Evolutionary conservation across 2,113 vertebrate genomes (phyloP).

Genomic region (Poicephalus meyeri): DNA sequence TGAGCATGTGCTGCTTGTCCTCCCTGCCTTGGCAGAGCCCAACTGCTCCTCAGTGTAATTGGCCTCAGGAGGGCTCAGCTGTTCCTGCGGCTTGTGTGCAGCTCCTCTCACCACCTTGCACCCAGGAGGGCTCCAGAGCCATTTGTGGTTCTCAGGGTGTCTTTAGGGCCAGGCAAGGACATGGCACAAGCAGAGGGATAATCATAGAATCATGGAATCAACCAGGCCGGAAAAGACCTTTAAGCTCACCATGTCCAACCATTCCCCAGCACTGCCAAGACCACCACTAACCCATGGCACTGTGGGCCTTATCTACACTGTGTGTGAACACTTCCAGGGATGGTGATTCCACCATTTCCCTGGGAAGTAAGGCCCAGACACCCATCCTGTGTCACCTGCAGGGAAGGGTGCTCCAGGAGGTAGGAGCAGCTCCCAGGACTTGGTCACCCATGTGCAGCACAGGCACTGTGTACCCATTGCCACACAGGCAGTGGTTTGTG

Average conservation of each 20-base stretch:
- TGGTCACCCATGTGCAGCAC: accelerated
- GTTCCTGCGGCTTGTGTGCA: neutral
- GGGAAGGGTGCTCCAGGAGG: neutral
- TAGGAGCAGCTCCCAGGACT: neutral
- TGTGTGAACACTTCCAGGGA: neutral
- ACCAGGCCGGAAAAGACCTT: neutral
- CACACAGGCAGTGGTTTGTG: neutral
- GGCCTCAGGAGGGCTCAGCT: constrained; percentile 57
- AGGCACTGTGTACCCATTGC: neutral
- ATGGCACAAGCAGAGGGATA: neutral
- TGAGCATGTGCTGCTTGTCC: neutral
- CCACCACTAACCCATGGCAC: neutral
- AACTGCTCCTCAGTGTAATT: constrained; percentile 59
- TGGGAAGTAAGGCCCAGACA: neutral
- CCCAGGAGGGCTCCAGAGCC: neutral
- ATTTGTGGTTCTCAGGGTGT: neutral
- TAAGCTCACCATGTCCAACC: neutral
- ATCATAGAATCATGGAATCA: neutral
- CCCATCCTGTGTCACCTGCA: neutral
- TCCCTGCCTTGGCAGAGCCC: neutral
- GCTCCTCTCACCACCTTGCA: neutral
- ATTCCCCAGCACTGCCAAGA: neutral
- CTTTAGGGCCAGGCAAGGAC: neutral
- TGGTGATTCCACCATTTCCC: neutral
- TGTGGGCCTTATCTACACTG: neutral